These are phyloP conservation scores for Nymphalis urticae DNA, from an alignment of 2,888 invertebrate species.

Conservation along the genomic window DNA sequence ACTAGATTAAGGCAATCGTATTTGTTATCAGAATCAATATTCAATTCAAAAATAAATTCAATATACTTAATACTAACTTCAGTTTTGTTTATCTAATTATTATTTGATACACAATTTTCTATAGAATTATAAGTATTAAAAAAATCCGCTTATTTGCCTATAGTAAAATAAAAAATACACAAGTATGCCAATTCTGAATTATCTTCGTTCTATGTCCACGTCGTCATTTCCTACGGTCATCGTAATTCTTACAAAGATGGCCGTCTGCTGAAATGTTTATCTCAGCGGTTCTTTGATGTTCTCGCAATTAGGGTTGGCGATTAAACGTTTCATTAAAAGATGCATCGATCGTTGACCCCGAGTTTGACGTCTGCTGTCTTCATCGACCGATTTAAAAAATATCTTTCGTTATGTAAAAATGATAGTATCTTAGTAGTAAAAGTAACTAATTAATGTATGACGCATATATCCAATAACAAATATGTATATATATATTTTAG, in stretches of 20 bases:
- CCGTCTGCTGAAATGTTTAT: slow-evolving; percentile 28
- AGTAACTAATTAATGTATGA: no score
- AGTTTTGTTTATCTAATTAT: background rate
- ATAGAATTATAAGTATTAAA: no score
- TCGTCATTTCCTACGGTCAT: background rate
- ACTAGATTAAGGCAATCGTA: no score
- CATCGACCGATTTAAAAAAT: background rate
- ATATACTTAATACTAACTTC: no score
- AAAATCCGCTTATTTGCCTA: no score
- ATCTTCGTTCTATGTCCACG: background rate
- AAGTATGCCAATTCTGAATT: background rate
- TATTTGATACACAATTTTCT: no score
- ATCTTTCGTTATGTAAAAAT: background rate
- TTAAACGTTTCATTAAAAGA: slow-evolving; percentile 9
- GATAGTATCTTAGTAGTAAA: no score
- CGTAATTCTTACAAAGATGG: slow-evolving; percentile 5
- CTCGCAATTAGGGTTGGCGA: slow-evolving; percentile 37
- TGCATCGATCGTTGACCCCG: slow-evolving; percentile 3
- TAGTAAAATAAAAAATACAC: no score
- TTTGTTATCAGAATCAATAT: no score
- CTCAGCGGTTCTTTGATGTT: slow-evolving; percentile 52
- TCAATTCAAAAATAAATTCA: no score
- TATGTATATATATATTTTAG: no score
- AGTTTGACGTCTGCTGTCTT: background rate
- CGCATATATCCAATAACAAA: no score